A percentile compares a stretch with the other conserved stretches of the same genome.
Conservation (phyloP, 2,113 vertebrate species). For the Sciurus niger region DNA sequence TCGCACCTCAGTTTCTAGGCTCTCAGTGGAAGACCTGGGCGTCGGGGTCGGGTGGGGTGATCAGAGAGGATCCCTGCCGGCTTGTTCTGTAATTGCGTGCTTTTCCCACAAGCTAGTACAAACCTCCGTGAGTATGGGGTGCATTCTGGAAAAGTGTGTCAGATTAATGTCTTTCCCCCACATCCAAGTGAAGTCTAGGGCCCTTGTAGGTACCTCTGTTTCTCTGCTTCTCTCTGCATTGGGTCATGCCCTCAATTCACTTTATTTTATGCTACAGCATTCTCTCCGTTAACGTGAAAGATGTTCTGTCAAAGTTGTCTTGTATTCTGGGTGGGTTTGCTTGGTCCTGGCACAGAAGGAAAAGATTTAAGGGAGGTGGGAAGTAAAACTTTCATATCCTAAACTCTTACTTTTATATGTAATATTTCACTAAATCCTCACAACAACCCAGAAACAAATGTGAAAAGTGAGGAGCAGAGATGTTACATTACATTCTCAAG, state of each 20-base stretch:
- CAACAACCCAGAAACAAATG: neutral
- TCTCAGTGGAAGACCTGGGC: neutral
- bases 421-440: neutral
- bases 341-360: neutral
- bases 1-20: conserved; percentile 10
- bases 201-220: neutral
- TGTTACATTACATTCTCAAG: conserved; percentile 58
- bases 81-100: neutral
- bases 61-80: neutral
- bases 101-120: neutral
- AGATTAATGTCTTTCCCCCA: conserved; percentile 2
- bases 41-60: neutral
- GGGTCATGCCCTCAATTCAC: neutral
- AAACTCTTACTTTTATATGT: neutral
- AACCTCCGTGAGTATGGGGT: neutral
- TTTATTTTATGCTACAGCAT: neutral
- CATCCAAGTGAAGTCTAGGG: neutral
- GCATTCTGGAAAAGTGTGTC: conserved; percentile 64
- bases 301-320: neutral
- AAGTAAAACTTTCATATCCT: neutral
- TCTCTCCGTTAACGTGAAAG: neutral
- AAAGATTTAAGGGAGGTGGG: neutral
- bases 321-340: neutral
- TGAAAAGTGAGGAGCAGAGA: neutral
- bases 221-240: neutral